phyloP scores from a whole-genome alignment of 2,888 invertebrate genomes.

The Ormyrus pomaceus region DNA sequence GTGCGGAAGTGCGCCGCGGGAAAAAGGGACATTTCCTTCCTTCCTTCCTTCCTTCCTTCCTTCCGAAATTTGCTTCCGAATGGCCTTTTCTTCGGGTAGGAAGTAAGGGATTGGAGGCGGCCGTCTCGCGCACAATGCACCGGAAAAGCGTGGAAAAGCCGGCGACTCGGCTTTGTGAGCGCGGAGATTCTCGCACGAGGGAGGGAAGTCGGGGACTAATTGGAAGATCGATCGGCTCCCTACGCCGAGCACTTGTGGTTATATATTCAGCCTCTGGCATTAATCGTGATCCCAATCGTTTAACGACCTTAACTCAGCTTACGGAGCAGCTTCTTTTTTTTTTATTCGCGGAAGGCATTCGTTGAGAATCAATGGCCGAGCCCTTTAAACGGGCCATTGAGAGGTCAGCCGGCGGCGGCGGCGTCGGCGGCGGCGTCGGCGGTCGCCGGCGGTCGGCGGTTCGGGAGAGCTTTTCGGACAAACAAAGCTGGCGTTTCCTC shows the following conservation, averaged over 20 bases:
- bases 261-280: conserved; percentile 38
- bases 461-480: neutral
- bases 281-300: conserved; percentile 54
- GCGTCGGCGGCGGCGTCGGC: neutral
- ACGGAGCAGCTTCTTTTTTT: neutral
- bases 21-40: conserved; percentile 26
- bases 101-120: too few relatives aligned
- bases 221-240: conserved; percentile 56
- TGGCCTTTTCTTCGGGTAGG: too few relatives aligned
- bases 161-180: neutral
- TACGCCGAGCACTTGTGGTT: conserved; percentile 44
- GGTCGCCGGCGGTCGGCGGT: neutral
- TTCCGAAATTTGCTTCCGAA: neutral
- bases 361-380: neutral
- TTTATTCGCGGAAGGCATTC: neutral
- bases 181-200: neutral
- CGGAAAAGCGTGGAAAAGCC: neutral
- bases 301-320: conserved; percentile 41
- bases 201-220: conserved; percentile 44
- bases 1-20: conserved; percentile 48
- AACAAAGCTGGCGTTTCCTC: neutral
- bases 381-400: neutral
- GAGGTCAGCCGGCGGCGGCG: conserved; percentile 5
- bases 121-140: too few relatives aligned
- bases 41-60: conserved; percentile 2